A percentile compares a stretch with the other conserved stretches of the same genome.
Evolutionary conservation across 2,888 invertebrate species (phyloP).

Genomic region (Chrysolina haemoptera): DNA sequence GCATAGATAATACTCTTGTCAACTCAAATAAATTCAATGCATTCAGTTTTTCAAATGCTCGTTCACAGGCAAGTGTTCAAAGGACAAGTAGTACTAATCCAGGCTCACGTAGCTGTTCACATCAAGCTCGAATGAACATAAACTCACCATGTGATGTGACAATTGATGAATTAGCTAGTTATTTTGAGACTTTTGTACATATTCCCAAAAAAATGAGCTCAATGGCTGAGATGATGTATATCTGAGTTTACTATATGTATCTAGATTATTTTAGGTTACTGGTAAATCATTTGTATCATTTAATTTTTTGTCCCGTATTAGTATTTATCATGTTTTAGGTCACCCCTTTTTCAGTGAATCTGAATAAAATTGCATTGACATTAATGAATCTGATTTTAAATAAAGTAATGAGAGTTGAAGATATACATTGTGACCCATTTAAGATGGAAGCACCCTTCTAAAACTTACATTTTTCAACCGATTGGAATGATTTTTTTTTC

Average conservation of each 20-base stretch:
- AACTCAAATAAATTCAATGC: slow-evolving; percentile 55
- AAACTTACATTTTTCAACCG: too few relatives aligned
- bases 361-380: neutral
- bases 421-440: too few relatives aligned
- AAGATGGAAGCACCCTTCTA: too few relatives aligned
- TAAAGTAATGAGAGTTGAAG: too few relatives aligned
- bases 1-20: slow-evolving; percentile 59
- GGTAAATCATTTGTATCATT: neutral
- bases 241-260: slow-evolving; percentile 72
- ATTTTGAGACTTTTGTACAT: slow-evolving; percentile 95
- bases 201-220: slow-evolving; percentile 98
- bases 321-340: neutral
- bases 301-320: neutral
- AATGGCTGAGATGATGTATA: slow-evolving; percentile 99
- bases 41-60: slow-evolving; percentile 62
- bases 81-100: slow-evolving; percentile 47
- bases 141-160: slow-evolving; percentile 87
- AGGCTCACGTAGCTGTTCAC: slow-evolving; percentile 77
- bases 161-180: slow-evolving; percentile 94
- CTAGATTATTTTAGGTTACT: slow-evolving; percentile 12
- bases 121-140: slow-evolving; percentile 77
- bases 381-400: neutral
- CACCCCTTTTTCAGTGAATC: neutral
- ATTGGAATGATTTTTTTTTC: too few relatives aligned
- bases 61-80: slow-evolving; percentile 49